A percentile compares a stretch with the other conserved stretches of the same genome.
phyloP scores from a whole-genome alignment of 2,888 invertebrate species.

The Drosophila nr. perissopoda region DNA sequence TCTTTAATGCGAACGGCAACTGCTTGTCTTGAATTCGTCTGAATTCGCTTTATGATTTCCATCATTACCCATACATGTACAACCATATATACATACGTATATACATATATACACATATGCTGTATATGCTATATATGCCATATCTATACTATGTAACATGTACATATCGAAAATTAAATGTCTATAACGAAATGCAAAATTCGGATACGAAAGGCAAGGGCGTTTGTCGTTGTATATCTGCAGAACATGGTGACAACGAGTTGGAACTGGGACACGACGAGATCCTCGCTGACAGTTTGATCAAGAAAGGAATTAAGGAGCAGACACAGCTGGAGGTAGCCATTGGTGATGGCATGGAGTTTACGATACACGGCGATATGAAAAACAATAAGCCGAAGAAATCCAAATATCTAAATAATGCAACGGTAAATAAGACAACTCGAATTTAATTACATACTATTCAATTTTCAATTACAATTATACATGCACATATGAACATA shows the following conservation, averaged over 20 bases:
- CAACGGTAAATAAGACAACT: constrained; percentile 86
- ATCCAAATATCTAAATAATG: constrained; percentile 92
- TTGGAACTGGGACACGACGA: constrained; percentile 88
- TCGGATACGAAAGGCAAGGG: constrained; percentile 85
- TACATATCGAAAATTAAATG: constrained; percentile 60
- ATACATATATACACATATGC: constrained; percentile 15
- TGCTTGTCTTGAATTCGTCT: constrained; percentile 67
- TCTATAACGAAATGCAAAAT: constrained; percentile 57
- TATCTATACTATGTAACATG: constrained; percentile 48
- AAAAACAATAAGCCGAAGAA: constrained; percentile 93
- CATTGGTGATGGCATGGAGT: constrained; percentile 96
- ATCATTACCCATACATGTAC: constrained; percentile 67
- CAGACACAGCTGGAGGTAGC: constrained; percentile 96
- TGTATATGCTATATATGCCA: constrained; percentile 32
- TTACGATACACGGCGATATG: constrained; percentile 95
- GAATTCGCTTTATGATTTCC: constrained; percentile 70
- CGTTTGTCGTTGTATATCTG: constrained; percentile 89
- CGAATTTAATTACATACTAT: constrained; percentile 19
- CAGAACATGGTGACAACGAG: constrained; percentile 89
- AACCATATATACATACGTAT: constrained; percentile 38
- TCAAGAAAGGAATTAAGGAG: constrained; percentile 94
- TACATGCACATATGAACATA: constrained; percentile 30
- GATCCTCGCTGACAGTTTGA: constrained; percentile 93
- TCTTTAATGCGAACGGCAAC: constrained; percentile 73
- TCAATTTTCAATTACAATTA: constrained; percentile 14